Evolutionary conservation across 2,888 invertebrate species (phyloP).

Genomic region (Oxyteleia sp.): DNA sequence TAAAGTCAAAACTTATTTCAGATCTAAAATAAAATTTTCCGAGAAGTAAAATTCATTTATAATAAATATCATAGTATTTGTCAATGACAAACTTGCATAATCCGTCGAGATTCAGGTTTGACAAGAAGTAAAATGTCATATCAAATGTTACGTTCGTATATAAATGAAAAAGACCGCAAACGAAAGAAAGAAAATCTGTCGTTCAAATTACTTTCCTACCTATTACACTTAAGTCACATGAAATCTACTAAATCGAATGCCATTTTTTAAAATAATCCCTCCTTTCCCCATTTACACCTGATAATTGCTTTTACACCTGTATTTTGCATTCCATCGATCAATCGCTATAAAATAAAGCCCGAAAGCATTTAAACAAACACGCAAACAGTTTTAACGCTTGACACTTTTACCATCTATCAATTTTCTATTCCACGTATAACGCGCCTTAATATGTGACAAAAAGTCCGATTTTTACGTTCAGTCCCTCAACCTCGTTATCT

Average conservation of each 20-base stretch:
- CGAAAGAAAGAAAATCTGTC: constrained; percentile 2
- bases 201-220: background rate
- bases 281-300: background rate
- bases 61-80: constrained; percentile 43
- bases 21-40: constrained; percentile 30
- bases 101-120: constrained; percentile 58
- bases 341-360: background rate
- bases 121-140: constrained; percentile 62
- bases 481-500: constrained; percentile 40
- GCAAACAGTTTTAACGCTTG: background rate
- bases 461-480: constrained; percentile 40
- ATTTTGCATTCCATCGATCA: background rate
- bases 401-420: constrained; percentile 37
- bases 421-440: constrained; percentile 25
- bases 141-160: constrained; percentile 48
- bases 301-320: background rate
- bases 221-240: background rate
- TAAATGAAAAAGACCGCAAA: constrained; percentile 36
- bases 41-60: constrained; percentile 21
- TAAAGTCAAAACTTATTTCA: constrained; percentile 16
- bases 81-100: constrained; percentile 60
- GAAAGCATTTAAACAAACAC: background rate
- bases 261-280: background rate
- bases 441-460: constrained; percentile 7
- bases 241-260: background rate